Evolutionary conservation across 2,888 invertebrate species (phyloP).

Genomic region (Sminthurides aquaticus): DNA sequence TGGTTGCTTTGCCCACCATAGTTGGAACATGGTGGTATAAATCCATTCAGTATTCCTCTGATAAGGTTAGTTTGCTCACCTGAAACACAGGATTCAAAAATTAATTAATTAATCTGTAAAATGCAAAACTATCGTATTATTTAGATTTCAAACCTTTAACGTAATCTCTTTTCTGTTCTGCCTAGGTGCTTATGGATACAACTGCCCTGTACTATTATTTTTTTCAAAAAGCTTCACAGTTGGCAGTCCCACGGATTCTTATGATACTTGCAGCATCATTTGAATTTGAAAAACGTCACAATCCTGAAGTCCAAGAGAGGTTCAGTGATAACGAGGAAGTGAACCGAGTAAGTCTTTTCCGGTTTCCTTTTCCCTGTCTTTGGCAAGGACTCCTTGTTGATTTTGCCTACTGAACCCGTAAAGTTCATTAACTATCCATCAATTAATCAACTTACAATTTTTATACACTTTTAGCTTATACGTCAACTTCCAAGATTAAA

Average conservation of each 20-base stretch:
- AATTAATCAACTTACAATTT: neutral
- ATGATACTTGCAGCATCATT: conserved; percentile 95
- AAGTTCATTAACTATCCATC: neutral
- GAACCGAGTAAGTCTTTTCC: conserved; percentile 71
- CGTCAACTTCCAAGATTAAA: conserved; percentile 82
- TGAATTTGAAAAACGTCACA: conserved; percentile 90
- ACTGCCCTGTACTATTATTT: conserved; percentile 92
- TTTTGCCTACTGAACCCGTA: too few relatives aligned
- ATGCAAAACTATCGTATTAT: too few relatives aligned
- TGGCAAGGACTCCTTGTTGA: too few relatives aligned
- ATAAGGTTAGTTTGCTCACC: conserved; percentile 59
- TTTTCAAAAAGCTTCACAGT: conserved; percentile 90
- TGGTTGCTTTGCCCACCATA: conserved; percentile 86
- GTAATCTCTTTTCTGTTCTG: too few relatives aligned
- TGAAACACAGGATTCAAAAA: neutral
- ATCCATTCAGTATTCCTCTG: conserved; percentile 92
- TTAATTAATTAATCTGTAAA: too few relatives aligned
- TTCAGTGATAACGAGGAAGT: conserved; percentile 92
- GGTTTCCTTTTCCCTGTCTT: too few relatives aligned
- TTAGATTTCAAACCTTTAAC: too few relatives aligned
- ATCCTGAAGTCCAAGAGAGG: conserved; percentile 86
- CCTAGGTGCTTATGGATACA: conserved; percentile 85
- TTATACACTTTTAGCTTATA: conserved; percentile 59
- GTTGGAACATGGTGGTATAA: conserved; percentile 99
- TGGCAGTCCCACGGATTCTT: conserved; percentile 87